Percentiles rank a stretch among this genome's conserved stretches.
These are phyloP conservation scores for Parazoanthus swiftii DNA, from an alignment of 92 coral and sea anemone species.

Conservation along the genomic window DNA sequence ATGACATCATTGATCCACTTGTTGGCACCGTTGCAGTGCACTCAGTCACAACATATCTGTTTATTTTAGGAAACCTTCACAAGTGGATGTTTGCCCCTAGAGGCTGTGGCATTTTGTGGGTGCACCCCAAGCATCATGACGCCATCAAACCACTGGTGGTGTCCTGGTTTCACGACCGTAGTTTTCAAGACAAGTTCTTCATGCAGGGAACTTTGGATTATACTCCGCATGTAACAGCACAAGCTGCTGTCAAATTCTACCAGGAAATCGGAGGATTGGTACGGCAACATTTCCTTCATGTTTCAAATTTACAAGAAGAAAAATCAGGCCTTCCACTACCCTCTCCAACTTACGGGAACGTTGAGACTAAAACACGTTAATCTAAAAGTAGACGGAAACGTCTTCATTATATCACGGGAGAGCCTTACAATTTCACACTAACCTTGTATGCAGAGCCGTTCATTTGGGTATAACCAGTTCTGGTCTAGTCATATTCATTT, in stretches of 20 bases:
- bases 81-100: conserved; percentile 84
- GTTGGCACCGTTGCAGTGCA: too few relatives aligned
- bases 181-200: conserved; percentile 73
- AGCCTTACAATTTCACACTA: too few relatives aligned
- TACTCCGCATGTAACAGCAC: conserved; percentile 52
- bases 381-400: too few relatives aligned
- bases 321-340: too few relatives aligned
- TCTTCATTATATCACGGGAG: too few relatives aligned
- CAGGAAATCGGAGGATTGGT: conserved; percentile 83
- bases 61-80: conserved; percentile 66
- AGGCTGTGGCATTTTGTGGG: conserved; percentile 79
- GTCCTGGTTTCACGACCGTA: conserved; percentile 71
- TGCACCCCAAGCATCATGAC: conserved; percentile 69
- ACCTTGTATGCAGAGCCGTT: too few relatives aligned
- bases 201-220: conserved; percentile 71
- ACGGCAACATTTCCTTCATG: not conserved
- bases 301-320: not conserved
- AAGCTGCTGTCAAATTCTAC: conserved; percentile 63
- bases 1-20: too few relatives aligned
- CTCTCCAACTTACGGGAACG: too few relatives aligned
- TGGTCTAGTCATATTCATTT: too few relatives aligned
- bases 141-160: conserved; percentile 68
- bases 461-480: too few relatives aligned
- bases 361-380: too few relatives aligned
- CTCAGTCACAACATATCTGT: not conserved